Evolutionary conservation across 2,113 vertebrate species (phyloP).

Genomic region (Gracilinanus agilis): DNA sequence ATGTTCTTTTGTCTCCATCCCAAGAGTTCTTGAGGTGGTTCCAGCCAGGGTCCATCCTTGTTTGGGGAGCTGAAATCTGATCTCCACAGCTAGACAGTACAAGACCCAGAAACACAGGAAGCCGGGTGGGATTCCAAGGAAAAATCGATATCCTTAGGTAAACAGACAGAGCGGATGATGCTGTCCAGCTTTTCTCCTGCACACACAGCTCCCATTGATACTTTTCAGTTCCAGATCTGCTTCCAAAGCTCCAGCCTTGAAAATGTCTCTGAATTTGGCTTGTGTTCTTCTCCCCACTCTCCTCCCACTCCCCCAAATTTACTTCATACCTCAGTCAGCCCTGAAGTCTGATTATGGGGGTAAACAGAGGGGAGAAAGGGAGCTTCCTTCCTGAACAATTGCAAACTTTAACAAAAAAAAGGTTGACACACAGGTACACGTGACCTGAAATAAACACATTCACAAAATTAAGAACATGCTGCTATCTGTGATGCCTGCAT

Average conservation of each 20-base stretch:
- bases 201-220: slow-evolving; percentile 57
- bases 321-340: background rate
- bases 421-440: background rate
- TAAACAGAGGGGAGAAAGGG: background rate
- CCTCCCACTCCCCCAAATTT: background rate
- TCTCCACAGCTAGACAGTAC: background rate
- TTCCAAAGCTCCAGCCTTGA: slow-evolving; percentile 39
- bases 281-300: background rate
- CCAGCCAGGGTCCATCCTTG: background rate
- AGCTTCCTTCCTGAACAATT: slow-evolving; percentile 39
- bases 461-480: slow-evolving; percentile 41
- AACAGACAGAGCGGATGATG: background rate
- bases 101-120: slow-evolving; percentile 6
- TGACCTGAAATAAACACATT: slow-evolving; percentile 1
- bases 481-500: background rate
- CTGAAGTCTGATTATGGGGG: background rate
- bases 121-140: slow-evolving; percentile 17
- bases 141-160: slow-evolving; percentile 29
- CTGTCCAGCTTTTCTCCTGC: background rate
- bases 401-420: slow-evolving; percentile 35
- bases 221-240: slow-evolving; percentile 11
- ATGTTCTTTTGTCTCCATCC: background rate
- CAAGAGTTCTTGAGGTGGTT: background rate
- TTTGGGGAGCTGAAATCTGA: background rate
- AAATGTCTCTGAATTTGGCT: slow-evolving; percentile 48